Percentiles rank a stretch among this genome's conserved stretches.
Evolutionary conservation across 2,888 invertebrate genomes (phyloP).

Genomic region (Drosophila subquinaria): DNA sequence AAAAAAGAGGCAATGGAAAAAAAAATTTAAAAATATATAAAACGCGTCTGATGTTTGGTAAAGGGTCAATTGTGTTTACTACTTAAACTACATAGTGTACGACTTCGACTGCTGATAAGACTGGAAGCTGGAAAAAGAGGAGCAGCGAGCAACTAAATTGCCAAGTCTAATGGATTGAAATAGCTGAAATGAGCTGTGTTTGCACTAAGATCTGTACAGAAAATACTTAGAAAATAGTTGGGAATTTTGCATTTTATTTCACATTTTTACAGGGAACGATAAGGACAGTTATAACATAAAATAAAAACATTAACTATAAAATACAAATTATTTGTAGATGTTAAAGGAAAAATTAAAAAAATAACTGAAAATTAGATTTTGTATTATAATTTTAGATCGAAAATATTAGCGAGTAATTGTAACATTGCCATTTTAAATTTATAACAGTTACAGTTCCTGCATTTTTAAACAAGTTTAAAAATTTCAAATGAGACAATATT

Average conservation of each 20-base stretch:
- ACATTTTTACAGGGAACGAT: slow-evolving; percentile 13
- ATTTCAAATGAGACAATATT: too few species aligned
- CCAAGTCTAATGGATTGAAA: slow-evolving; percentile 25
- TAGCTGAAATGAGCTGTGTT: slow-evolving; percentile 1
- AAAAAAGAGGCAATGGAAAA: slow-evolving; percentile 14
- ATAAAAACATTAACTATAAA: too few species aligned
- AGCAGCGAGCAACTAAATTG: slow-evolving; percentile 10
- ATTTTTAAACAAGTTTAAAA: too few species aligned
- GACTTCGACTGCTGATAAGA: slow-evolving; percentile 38
- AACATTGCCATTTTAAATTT: too few species aligned
- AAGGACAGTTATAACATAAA: too few species aligned
- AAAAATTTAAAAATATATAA: slow-evolving; percentile 38
- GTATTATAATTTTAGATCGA: too few species aligned
- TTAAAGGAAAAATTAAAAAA: too few species aligned
- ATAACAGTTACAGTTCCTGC: too few species aligned
- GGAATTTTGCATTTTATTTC: neutral
- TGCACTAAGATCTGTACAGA: neutral
- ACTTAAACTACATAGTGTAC: slow-evolving; percentile 20
- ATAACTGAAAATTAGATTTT: too few species aligned
- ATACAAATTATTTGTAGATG: too few species aligned
- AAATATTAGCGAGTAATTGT: too few species aligned
- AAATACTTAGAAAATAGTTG: neutral
- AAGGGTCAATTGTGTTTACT: slow-evolving; percentile 62
- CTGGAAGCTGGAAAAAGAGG: neutral
- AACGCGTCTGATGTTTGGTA: slow-evolving; percentile 36